These are phyloP conservation scores for Saturnia japonica DNA, from an alignment of 2,888 invertebrate species.

Conservation along the genomic window DNA sequence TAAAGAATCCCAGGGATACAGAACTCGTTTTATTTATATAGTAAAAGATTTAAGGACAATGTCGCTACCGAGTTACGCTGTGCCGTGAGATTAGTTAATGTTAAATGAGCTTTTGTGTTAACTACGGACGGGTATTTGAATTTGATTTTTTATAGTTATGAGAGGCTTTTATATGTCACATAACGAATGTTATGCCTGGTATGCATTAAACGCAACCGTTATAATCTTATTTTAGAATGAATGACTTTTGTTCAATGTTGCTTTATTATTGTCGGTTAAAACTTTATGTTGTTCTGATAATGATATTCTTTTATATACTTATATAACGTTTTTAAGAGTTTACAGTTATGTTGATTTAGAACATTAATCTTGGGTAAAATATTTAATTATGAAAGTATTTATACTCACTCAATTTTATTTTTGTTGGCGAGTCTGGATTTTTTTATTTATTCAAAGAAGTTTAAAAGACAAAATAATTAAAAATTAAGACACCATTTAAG, in stretches of 20 bases:
- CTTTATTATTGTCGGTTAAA: slow-evolving; percentile 10
- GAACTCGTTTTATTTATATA: slow-evolving; percentile 60
- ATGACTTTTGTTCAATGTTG: slow-evolving; percentile 19
- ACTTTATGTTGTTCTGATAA: background rate
- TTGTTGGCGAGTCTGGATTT: too few species aligned
- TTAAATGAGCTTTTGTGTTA: slow-evolving; percentile 60
- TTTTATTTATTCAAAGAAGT: too few species aligned
- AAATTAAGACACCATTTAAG: too few species aligned
- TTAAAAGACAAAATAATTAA: too few species aligned
- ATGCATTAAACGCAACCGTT: slow-evolving; percentile 15
- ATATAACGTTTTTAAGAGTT: background rate
- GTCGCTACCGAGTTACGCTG: slow-evolving; percentile 61
- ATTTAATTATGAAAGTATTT: too few species aligned
- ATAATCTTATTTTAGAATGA: slow-evolving; percentile 19
- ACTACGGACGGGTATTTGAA: slow-evolving; percentile 32
- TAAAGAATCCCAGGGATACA: slow-evolving; percentile 40
- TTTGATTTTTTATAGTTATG: slow-evolving; percentile 33
- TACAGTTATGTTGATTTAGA: background rate
- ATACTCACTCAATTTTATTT: too few species aligned
- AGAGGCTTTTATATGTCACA: slow-evolving; percentile 17
- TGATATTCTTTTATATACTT: too few species aligned
- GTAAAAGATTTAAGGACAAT: slow-evolving; percentile 58
- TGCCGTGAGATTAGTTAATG: slow-evolving; percentile 55
- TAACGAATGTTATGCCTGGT: slow-evolving; percentile 14
- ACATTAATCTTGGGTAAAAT: background rate